phyloP scores from a whole-genome alignment of 1,140 invertebrate species.

The Myzus persicae region DNA sequence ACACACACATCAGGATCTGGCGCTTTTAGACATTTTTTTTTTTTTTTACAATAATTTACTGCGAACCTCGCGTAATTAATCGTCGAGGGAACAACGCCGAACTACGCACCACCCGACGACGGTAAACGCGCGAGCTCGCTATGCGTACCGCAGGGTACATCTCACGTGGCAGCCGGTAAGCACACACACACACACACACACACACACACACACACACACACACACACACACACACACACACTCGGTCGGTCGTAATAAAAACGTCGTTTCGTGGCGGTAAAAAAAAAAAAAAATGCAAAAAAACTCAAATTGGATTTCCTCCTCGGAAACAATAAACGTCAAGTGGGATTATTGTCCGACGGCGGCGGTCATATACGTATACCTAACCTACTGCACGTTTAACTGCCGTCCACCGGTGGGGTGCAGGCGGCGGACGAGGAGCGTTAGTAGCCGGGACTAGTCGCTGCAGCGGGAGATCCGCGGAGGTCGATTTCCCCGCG shows the following conservation, averaged over 20 bases:
- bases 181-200: neutral
- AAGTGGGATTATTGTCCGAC: slow-evolving; percentile 31
- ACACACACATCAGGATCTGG: neutral
- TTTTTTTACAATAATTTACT: neutral
- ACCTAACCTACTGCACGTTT: neutral
- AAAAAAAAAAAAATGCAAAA: slow-evolving; percentile 24
- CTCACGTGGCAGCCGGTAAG: neutral
- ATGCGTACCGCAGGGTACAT: neutral
- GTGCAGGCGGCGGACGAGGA: neutral
- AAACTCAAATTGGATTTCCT: slow-evolving; percentile 48
- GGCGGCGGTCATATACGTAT: neutral
- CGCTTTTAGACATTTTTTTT: neutral
- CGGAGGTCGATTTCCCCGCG: slow-evolving; percentile 18
- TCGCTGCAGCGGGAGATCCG: neutral
- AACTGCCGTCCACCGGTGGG: neutral
- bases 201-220: neutral
- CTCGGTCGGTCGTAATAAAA: neutral
- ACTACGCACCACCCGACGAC: neutral
- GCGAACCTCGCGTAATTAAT: neutral
- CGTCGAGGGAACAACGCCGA: neutral
- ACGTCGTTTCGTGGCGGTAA: neutral
- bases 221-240: neutral
- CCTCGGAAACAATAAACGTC: slow-evolving; percentile 50
- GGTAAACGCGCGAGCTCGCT: neutral
- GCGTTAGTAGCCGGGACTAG: neutral